Percentiles rank a stretch among this genome's conserved stretches.
Conservation (phyloP, 2,888 invertebrate genomes). For the Hypomecis punctinalis region DNA sequence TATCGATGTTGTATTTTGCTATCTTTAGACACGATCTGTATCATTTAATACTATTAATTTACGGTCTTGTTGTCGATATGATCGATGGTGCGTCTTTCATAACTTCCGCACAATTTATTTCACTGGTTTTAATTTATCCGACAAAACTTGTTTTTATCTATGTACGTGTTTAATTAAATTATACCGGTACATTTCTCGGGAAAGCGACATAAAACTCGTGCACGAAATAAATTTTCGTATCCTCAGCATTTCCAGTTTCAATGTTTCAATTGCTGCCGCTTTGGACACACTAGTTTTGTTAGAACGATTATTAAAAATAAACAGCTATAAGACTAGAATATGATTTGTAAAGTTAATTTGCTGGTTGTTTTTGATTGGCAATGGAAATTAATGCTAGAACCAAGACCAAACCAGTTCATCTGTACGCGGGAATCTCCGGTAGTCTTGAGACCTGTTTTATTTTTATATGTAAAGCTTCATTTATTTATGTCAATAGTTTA, state of each 20-base stretch:
- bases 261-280: background rate
- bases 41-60: conserved; percentile 28
- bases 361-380: conserved; percentile 11
- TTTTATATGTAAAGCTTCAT: conserved; percentile 6
- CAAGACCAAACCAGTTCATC: conserved; percentile 28
- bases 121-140: conserved; percentile 3
- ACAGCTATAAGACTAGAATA: background rate
- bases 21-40: conserved; percentile 24
- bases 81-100: conserved; percentile 6
- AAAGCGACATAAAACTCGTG: background rate
- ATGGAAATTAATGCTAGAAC: conserved; percentile 24
- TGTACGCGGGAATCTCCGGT: conserved; percentile 23
- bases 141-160: background rate
- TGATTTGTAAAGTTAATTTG: conserved; percentile 3
- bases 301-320: background rate
- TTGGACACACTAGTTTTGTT: background rate
- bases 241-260: background rate
- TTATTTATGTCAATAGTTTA: conserved; percentile 8
- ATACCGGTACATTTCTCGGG: background rate
- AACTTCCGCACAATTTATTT: conserved; percentile 5
- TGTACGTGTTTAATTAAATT: background rate
- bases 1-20: conserved; percentile 27
- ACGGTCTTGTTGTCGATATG: conserved; percentile 22
- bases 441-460: conserved; percentile 24
- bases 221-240: background rate